These are phyloP conservation scores for Eulemur mongoz DNA, from an alignment of 2,797 vertebrate species.

Conservation along the genomic window DNA sequence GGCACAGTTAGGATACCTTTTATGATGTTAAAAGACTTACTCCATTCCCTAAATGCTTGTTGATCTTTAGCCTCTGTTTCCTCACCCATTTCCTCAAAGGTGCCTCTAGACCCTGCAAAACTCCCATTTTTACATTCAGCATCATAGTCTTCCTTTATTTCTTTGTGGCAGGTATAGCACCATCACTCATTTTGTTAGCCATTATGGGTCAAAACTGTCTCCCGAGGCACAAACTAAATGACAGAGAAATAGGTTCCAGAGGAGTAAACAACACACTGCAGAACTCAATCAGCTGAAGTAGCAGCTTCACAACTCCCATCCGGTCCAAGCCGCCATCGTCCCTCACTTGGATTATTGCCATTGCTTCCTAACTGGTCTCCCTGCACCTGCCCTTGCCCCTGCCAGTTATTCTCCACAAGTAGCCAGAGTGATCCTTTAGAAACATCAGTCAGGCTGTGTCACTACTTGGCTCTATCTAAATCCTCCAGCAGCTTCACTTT, in stretches of 20 bases:
- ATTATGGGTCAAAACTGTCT: constrained; percentile 24
- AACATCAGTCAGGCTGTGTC: background rate
- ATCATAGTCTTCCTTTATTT: background rate
- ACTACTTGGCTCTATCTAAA: background rate
- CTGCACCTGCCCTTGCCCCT: background rate
- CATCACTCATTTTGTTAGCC: constrained; percentile 14
- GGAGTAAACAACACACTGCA: background rate
- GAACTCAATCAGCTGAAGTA: background rate
- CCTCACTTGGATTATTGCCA: background rate
- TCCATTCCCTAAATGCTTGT: background rate
- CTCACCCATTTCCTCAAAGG: background rate
- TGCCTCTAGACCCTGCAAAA: background rate
- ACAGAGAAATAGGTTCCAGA: constrained; percentile 21
- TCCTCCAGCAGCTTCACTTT: background rate
- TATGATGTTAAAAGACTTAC: background rate
- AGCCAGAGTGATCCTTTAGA: constrained; percentile 6
- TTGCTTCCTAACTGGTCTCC: background rate
- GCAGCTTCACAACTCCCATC: background rate
- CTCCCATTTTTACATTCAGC: background rate
- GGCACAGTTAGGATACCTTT: background rate
- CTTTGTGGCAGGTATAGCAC: background rate
- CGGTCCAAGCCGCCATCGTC: background rate
- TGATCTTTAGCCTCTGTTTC: background rate
- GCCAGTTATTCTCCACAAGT: background rate
- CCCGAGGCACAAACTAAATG: background rate